Evolutionary conservation across 2,888 invertebrate genomes (phyloP), one percentile per base, ranked within the genome.

Genomic region (Eutolmus rufibarbis): DNA sequence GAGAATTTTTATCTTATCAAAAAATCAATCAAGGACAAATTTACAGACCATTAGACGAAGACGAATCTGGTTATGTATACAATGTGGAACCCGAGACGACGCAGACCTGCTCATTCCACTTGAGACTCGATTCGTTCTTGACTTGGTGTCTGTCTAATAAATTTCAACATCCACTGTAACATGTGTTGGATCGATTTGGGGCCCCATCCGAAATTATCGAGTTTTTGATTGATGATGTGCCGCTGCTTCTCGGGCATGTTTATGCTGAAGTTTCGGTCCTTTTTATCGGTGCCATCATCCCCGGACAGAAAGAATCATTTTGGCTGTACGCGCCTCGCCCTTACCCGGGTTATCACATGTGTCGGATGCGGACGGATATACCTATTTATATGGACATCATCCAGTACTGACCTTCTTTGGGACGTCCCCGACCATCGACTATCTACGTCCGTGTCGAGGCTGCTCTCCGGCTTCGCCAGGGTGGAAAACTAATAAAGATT

Each of bases 11-110:
- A 12, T 37, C 82, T 82, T 66, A 66, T 82, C 66, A 31, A 66
- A 82, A 82, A 82, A 82, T 82, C 82, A 82, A 82, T 82, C 57
- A 66, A 82, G 82, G 82, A 82, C 82, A 82, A 82, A 82, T 66
- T 82, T 66, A 82, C 82, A 82, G 82, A 40, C 82, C 82, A 66
- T 82, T 82, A 82, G 46, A 66, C 82, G 37, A 66, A 40, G 66
- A 66, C 46, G 66, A 82, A 82, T 66, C 82, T 82, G 40, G 82
- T 37, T 57, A 66, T 57, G 66, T 82, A 82, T 37, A 82, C 40
- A 79, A 57, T 82, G 82, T 43, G 46, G 57, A 66, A 66, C 19
- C 66, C 56, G 40, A 66, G 57, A 37, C 66, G 82, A 66, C 82
- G 37, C 37, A 82, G 66, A 66, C 66, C 12, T 4, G 66, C 23